phyloP scores from a whole-genome alignment of 1,140 invertebrate species.

The Oreohelix idahoensis region DNA sequence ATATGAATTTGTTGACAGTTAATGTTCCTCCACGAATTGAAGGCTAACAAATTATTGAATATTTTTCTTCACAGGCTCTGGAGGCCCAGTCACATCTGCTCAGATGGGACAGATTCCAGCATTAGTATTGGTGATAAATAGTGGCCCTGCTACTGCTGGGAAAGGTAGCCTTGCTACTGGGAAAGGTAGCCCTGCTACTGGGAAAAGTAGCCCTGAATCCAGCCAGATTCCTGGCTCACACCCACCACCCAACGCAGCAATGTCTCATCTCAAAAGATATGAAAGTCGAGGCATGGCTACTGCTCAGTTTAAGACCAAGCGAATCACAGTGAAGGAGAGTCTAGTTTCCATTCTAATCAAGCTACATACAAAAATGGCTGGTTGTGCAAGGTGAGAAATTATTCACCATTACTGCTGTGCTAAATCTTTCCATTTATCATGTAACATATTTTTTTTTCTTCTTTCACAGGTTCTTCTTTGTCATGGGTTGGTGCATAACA shows the following conservation, averaged over 20 bases:
- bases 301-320: slow-evolving; percentile 43
- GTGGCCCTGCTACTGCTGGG: slow-evolving; percentile 19
- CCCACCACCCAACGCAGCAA: slow-evolving; percentile 5
- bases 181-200: slow-evolving; percentile 9
- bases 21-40: no score
- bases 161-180: slow-evolving; percentile 23
- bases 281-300: slow-evolving; percentile 60
- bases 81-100: slow-evolving; percentile 64
- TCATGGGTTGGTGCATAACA: no score
- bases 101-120: slow-evolving; percentile 58
- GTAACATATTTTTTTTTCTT: no score
- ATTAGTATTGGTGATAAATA: slow-evolving; percentile 41
- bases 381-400: slow-evolving; percentile 80
- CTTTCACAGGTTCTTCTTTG: no score
- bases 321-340: slow-evolving; percentile 82
- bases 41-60: no score
- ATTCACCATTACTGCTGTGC: no score
- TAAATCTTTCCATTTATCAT: no score
- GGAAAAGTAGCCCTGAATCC: background rate
- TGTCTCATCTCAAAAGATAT: slow-evolving; percentile 46
- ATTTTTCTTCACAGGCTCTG: slow-evolving; percentile 50
- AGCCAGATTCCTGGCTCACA: slow-evolving; percentile 6
- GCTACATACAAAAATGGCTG: slow-evolving; percentile 92
- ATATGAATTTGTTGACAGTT: no score
- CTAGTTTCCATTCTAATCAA: slow-evolving; percentile 92